A percentile compares a stretch with the other conserved stretches of the same genome.
Evolutionary conservation across 1,140 invertebrate species (phyloP).

Genomic region (Pararge aegeria): DNA sequence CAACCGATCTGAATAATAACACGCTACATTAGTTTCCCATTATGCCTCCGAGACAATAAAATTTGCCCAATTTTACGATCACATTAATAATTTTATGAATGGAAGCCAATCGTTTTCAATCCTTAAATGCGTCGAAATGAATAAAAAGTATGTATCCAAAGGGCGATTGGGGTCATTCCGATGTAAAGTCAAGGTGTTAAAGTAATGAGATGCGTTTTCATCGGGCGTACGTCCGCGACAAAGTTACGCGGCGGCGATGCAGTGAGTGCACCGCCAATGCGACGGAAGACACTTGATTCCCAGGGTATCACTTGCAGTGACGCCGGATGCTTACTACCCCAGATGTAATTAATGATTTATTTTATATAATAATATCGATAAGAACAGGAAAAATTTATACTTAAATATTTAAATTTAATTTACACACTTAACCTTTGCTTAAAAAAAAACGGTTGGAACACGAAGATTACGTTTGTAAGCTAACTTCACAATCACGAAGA

Average conservation of each 20-base stretch:
- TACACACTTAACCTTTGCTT: too few relatives aligned
- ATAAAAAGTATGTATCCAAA: conserved; percentile 54
- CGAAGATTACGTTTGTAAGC: too few relatives aligned
- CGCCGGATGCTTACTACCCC: conserved; percentile 53
- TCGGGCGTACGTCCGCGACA: conserved; percentile 12
- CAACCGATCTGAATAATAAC: conserved; percentile 78
- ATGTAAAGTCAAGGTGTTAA: conserved; percentile 56
- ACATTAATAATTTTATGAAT: conserved; percentile 80
- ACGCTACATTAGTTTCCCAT: conserved; percentile 80
- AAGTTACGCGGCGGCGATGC: conserved; percentile 1
- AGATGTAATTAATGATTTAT: conserved; percentile 22
- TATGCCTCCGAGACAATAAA: conserved; percentile 79
- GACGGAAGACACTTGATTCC: conserved; percentile 62
- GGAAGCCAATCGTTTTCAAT: conserved; percentile 71
- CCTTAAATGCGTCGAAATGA: conserved; percentile 64
- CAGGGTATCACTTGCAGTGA: conserved; percentile 67
- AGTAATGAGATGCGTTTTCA: conserved; percentile 46
- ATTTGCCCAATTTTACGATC: conserved; percentile 79
- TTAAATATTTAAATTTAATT: too few relatives aligned
- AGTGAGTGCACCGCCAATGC: conserved; percentile 1
- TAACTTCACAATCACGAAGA: too few relatives aligned
- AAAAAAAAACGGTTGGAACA: too few relatives aligned
- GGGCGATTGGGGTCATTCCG: conserved; percentile 56
- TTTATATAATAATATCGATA: conserved; percentile 26
- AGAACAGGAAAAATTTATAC: background rate